A percentile compares a stretch with the other conserved stretches of the same genome.
Evolutionary conservation across 2,797 vertebrate species (phyloP).

Genomic region (Sebastiscus tertius): DNA sequence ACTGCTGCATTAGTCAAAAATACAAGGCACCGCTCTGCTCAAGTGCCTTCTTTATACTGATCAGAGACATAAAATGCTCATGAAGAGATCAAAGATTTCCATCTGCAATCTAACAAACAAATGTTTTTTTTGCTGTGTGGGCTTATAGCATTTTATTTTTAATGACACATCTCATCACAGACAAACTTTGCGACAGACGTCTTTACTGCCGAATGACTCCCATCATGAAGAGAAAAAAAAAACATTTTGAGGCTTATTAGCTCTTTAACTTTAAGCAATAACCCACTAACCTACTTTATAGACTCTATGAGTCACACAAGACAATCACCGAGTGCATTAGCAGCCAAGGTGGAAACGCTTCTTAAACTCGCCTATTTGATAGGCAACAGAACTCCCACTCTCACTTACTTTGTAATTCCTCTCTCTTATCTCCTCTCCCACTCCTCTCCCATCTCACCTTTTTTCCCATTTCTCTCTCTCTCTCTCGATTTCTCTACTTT

Average conservation of each 20-base stretch:
- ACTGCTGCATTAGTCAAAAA: not conserved
- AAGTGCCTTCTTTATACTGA: not conserved
- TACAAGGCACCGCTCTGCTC: not conserved
- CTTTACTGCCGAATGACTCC: slow-evolving; percentile 11
- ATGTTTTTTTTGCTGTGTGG: slow-evolving; percentile 6
- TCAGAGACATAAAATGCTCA: slow-evolving; percentile 14
- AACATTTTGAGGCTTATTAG: slow-evolving; percentile 59
- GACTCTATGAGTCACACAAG: slow-evolving; percentile 69
- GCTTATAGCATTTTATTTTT: slow-evolving; percentile 23
- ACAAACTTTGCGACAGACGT: slow-evolving; percentile 29
- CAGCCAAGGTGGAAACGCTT: slow-evolving; percentile 67
- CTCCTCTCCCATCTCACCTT: slow-evolving; percentile 65
- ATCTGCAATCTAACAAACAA: slow-evolving; percentile 20
- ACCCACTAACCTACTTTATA: slow-evolving; percentile 79
- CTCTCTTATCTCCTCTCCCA: slow-evolving; percentile 72
- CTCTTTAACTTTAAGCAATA: slow-evolving; percentile 68
- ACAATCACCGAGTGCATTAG: slow-evolving; percentile 61
- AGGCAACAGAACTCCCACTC: slow-evolving; percentile 71
- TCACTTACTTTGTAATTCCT: slow-evolving; percentile 67
- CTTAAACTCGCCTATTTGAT: slow-evolving; percentile 64
- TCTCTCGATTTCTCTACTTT: slow-evolving; percentile 13
- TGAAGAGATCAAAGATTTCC: slow-evolving; percentile 26
- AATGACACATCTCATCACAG: slow-evolving; percentile 37
- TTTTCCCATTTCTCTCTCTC: slow-evolving; percentile 14
- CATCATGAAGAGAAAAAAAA: slow-evolving; percentile 43